Base-by-base conservation (phyloP, 2,113 vertebrate species). In the Corydoras sp. region DNA sequence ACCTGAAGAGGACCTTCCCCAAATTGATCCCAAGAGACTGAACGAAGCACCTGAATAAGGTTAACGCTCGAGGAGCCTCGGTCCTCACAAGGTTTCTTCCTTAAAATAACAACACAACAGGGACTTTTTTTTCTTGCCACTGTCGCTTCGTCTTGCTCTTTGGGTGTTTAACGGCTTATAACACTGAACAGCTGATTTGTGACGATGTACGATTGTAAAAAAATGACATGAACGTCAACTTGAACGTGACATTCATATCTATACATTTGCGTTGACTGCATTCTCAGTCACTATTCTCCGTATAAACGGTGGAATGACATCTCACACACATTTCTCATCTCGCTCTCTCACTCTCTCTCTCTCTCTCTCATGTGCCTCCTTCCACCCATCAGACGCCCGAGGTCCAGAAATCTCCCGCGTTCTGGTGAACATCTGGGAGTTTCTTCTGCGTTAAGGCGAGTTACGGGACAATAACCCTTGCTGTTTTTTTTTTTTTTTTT, bases 381-480 rank as follows among this genome's bases (percentile, higher is more conserved):
- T 75, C 72, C 54, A 62, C 69, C 71, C 63, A 54, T 51, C 35
- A 8, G 35, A 43, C 2, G 76, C 76, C 76, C 73, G 76, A 75
- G 79, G 75, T 72, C 66, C 31, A 66, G 62, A 72, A 77, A 77
- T 72, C 75, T 51, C 49, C 62, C 73, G 66, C 70, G 50, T 79
- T 79, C 70, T 79, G 62, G 13, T 30, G 60, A 79, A 75, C 77
- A 79, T 79, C 77, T 79, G 77, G 77, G 77, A 79, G 69, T 71
- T 81, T 68, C 74, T 79, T 72, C 73, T 77, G 69, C 74, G 79
- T 75, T 73, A 80, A 80, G 79, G 73, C 79, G 67, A 77, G 79
- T 80, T 80, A 77, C 48, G 71, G 76, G 79, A 80, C 79, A 80
- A 80, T 80, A 77, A 77, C 72, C 79, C 68, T 18, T 63, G 71